These are phyloP conservation scores for Dicaeum eximium DNA, from an alignment of 2,113 vertebrate genomes.

Conservation along the genomic window DNA sequence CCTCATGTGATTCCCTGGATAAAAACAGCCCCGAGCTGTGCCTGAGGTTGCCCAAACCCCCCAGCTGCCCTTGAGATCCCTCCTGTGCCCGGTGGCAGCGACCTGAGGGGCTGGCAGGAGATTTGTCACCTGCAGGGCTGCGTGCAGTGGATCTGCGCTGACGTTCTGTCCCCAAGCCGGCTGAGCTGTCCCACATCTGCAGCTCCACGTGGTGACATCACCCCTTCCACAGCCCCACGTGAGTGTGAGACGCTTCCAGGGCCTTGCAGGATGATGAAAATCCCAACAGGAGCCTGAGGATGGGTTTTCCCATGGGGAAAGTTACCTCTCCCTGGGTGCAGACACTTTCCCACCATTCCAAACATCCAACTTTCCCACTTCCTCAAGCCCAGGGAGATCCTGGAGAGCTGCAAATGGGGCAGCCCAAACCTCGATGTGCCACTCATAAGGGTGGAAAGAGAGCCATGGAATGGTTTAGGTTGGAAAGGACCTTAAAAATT, in stretches of 20 bases:
- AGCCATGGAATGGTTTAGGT: neutral
- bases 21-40: neutral
- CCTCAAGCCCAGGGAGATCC: neutral
- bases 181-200: neutral
- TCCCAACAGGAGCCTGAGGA: neutral
- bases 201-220: neutral
- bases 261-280: neutral
- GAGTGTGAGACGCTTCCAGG: rapidly evolving
- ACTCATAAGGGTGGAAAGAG: rapidly evolving
- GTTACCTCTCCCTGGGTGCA: neutral
- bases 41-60: neutral
- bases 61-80: rapidly evolving
- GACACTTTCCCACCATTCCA: neutral
- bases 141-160: neutral
- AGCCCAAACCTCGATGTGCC: rapidly evolving
- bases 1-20: neutral
- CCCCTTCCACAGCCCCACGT: neutral
- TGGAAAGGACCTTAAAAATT: neutral
- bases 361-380: rapidly evolving
- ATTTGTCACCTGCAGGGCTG: neutral
- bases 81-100: neutral
- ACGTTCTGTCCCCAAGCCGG: rapidly evolving
- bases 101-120: neutral
- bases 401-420: no score
- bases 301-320: neutral